phyloP scores from a whole-genome alignment of 2,888 invertebrate genomes.

The Lypha dubia region DNA sequence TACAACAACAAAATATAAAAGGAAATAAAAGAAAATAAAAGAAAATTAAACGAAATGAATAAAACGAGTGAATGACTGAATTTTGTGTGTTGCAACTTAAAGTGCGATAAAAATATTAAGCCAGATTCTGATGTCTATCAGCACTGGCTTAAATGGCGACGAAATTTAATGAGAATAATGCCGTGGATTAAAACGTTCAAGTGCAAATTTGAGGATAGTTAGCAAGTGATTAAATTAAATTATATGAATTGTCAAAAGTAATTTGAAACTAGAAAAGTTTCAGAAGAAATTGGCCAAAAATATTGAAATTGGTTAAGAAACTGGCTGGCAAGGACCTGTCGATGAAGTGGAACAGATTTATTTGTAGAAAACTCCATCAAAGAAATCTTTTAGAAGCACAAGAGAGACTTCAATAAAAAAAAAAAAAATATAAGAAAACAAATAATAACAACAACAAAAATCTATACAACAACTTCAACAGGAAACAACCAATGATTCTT shows the following conservation, averaged over 20 bases:
- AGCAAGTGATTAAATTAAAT: too few relatives aligned
- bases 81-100: constrained; percentile 39
- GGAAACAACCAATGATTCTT: constrained; percentile 79
- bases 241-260: background rate
- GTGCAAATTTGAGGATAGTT: too few relatives aligned
- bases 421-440: background rate
- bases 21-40: constrained; percentile 38
- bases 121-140: constrained; percentile 49
- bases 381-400: background rate
- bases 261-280: background rate
- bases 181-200: too few relatives aligned
- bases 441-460: constrained; percentile 2
- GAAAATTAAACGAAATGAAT: constrained; percentile 38
- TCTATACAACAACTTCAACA: constrained; percentile 78
- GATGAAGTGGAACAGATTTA: too few relatives aligned
- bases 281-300: too few relatives aligned
- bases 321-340: too few relatives aligned
- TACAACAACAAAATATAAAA: too few relatives aligned
- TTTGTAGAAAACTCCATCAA: too few relatives aligned
- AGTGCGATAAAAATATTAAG: constrained; percentile 55
- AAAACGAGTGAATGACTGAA: constrained; percentile 48
- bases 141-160: constrained; percentile 28
- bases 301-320: too few relatives aligned
- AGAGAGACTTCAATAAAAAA: background rate
- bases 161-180: too few relatives aligned